phyloP scores from a whole-genome alignment of 2,888 invertebrate genomes.

The Nezara viridula region DNA sequence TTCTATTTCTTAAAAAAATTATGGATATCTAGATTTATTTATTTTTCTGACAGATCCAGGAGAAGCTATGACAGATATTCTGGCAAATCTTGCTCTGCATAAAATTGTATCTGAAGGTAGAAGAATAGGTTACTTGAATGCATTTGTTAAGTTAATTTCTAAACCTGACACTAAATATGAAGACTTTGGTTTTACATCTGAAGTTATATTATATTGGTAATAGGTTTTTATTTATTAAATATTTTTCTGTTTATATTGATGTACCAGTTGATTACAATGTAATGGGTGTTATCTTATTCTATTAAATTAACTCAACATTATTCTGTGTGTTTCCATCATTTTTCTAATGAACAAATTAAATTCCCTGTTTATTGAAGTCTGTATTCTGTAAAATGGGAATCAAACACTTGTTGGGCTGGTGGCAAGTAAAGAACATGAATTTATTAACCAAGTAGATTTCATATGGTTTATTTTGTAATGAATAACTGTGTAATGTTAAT shows the following conservation, averaged over 20 bases:
- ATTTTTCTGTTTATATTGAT: too few species aligned
- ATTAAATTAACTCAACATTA: not conserved
- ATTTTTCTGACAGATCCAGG: constrained; percentile 69
- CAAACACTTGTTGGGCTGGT: too few species aligned
- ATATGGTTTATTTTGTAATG: not conserved
- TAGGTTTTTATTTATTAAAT: not conserved
- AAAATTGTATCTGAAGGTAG: constrained; percentile 80
- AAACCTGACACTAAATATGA: constrained; percentile 75
- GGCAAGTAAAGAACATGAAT: too few species aligned
- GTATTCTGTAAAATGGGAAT: not conserved
- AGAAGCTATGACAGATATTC: constrained; percentile 74
- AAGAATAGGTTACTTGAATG: constrained; percentile 89
- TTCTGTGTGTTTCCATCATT: not conserved
- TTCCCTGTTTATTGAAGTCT: not conserved
- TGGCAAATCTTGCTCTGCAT: constrained; percentile 75
- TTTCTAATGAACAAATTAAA: not conserved
- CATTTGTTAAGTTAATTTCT: constrained; percentile 84
- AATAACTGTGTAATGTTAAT: not conserved
- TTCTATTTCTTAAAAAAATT: not conserved
- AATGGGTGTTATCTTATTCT: not conserved
- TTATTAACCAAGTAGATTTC: too few species aligned
- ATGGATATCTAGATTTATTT: not conserved
- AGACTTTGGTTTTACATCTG: constrained; percentile 80
- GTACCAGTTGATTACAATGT: too few species aligned
- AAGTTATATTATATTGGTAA: constrained; percentile 88